A percentile compares a stretch with the other conserved stretches of the same genome.
Evolutionary conservation across 2,888 invertebrate species (phyloP).

Genomic region (Synergus umbraculus): DNA sequence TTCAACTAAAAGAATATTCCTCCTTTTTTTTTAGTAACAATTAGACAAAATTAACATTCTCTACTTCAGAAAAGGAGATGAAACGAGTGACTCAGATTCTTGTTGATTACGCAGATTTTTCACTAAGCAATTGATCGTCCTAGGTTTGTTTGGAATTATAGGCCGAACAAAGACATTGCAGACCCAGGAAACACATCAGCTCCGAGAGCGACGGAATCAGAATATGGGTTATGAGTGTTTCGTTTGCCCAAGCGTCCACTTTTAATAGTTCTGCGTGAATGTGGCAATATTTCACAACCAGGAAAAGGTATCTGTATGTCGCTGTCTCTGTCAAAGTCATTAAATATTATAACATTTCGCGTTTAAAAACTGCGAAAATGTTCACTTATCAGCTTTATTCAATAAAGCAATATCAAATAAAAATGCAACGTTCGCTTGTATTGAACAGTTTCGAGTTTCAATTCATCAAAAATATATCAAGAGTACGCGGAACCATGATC

Average conservation of each 20-base stretch:
- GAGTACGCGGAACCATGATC: slow-evolving; percentile 50
- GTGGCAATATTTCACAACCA: slow-evolving; percentile 56
- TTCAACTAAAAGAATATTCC: neutral
- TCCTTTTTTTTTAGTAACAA: neutral
- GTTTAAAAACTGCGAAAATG: neutral
- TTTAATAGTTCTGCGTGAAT: slow-evolving; percentile 72
- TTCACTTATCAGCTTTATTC: neutral
- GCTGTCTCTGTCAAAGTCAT: slow-evolving; percentile 46
- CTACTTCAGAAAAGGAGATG: neutral
- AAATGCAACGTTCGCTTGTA: neutral
- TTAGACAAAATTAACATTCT: neutral
- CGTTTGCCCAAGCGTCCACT: slow-evolving; percentile 63
- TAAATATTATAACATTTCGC: slow-evolving; percentile 50
- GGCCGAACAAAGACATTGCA: slow-evolving; percentile 67
- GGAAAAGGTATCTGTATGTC: slow-evolving; percentile 49
- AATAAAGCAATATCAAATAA: neutral
- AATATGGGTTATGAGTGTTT: slow-evolving; percentile 67
- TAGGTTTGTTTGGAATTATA: slow-evolving; percentile 22
- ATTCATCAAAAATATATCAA: slow-evolving; percentile 51
- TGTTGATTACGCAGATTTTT: slow-evolving; percentile 61
- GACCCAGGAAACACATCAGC: slow-evolving; percentile 68
- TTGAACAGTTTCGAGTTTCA: slow-evolving; percentile 33
- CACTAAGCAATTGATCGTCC: slow-evolving; percentile 54
- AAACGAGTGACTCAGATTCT: slow-evolving; percentile 46
- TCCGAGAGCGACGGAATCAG: slow-evolving; percentile 64